Base-by-base conservation (phyloP, 2,113 vertebrate genomes). In the Ictalurus furcatus region DNA sequence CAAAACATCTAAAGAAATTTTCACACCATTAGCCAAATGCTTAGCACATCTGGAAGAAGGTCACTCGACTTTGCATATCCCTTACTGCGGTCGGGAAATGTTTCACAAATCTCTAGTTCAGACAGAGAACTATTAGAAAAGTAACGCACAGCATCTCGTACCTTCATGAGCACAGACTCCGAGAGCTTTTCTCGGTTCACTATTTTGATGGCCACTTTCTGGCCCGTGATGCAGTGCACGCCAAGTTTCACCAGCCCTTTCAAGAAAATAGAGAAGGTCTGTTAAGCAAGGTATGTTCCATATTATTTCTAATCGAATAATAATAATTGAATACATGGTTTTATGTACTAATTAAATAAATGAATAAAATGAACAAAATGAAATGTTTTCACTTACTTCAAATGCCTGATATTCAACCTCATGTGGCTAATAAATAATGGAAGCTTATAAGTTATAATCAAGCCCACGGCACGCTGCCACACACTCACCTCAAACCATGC, bases 161-260 rank as follows among this genome's bases (percentile, higher is more conserved):
- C 97, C 97, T 98, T 98, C 97, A 97, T 98, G 91, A 98, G 93
- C 87, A 98, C 97, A 0, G 97, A 98, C 93, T 98, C 97, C 0
- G 97, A 98, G 92, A 98, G 93, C 92, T 98, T 98, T 96, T 98
- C 97, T 90, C 97, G 95, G 95, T 98, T 98, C 92, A 98, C 97
- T 74, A 98, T 98, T 95, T 98, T 98, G 94, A 98, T 97, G 28
- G 97, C 97, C 19, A 98, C 97, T 93, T 98, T 98, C 94, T 98
- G 97, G 91, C 96, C 96, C 0, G 97, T 98, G 93, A 98, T 98
- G 90, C 97, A 98, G 89, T 98, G 97, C 86, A 98, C 91, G 12
- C 97, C 97, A 2, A 98, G 96, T 93, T 98, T 98, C 92, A 98
- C 97, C 94, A 98, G 95, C 73, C 97, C 97, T 98, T 78, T 76